A percentile compares a stretch with the other conserved stretches of the same genome.
Evolutionary conservation across 1,140 invertebrate genomes (phyloP).

Genomic region (Drosophila tristis): DNA sequence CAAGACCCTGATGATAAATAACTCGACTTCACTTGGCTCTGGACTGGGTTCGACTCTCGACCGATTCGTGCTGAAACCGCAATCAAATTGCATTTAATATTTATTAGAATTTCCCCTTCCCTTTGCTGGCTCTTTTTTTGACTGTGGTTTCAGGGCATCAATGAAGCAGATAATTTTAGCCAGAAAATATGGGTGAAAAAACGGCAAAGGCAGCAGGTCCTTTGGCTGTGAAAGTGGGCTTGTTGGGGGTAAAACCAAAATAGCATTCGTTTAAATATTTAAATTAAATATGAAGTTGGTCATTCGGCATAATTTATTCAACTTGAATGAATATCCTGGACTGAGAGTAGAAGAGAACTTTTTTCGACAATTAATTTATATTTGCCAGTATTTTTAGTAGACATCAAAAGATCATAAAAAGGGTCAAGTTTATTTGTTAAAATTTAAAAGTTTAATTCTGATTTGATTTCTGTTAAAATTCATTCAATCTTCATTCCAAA

Average conservation of each 20-base stretch:
- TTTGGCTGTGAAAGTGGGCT: neutral
- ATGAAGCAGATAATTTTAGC: constrained; percentile 30
- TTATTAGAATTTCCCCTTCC: constrained; percentile 49
- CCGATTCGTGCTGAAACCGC: constrained; percentile 49
- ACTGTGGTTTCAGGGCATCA: constrained; percentile 24
- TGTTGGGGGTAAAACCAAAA: neutral
- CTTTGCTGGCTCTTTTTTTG: neutral
- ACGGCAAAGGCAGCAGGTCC: neutral
- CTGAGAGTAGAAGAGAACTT: too few relatives aligned
- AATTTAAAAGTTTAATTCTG: too few relatives aligned
- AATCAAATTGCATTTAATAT: constrained; percentile 81
- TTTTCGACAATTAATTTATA: too few relatives aligned
- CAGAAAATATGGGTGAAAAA: neutral
- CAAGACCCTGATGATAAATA: constrained; percentile 46
- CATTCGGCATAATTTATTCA: neutral
- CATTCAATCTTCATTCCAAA: too few relatives aligned
- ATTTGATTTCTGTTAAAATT: too few relatives aligned
- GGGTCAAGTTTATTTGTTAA: too few relatives aligned
- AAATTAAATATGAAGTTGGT: neutral
- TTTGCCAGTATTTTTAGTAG: too few relatives aligned
- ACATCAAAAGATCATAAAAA: too few relatives aligned
- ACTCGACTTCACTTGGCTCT: constrained; percentile 22
- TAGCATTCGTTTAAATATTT: neutral
- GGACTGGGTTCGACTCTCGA: neutral
- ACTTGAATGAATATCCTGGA: too few relatives aligned